phyloP scores from a whole-genome alignment of 2,797 vertebrate species.

The Onychomys arenicola region DNA sequence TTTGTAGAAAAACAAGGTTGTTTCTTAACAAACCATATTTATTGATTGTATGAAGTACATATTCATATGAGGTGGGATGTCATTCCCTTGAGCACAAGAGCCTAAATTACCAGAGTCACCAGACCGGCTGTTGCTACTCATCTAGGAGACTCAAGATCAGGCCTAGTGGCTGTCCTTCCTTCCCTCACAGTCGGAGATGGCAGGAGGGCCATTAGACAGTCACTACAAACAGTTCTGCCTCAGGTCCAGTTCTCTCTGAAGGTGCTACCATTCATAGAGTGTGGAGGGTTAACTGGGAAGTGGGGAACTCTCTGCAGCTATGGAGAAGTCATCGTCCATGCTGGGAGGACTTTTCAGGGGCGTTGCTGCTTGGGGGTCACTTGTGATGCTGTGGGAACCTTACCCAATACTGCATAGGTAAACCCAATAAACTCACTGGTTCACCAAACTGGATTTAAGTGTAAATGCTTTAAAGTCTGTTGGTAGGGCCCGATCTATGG shows the following conservation, averaged over 20 bases:
- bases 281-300: neutral
- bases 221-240: neutral
- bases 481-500: neutral
- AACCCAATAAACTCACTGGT: neutral
- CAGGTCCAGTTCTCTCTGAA: neutral
- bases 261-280: neutral
- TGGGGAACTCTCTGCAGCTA: neutral
- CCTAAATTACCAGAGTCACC: neutral
- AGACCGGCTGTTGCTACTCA: neutral
- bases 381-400: neutral
- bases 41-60: neutral
- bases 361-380: neutral
- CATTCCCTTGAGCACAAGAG: neutral
- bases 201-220: neutral
- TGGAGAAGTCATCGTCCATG: neutral
- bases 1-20: neutral
- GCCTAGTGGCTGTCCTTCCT: neutral
- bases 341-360: too few relatives aligned
- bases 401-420: neutral
- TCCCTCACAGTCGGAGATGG: neutral
- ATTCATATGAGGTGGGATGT: neutral
- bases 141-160: neutral
- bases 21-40: neutral
- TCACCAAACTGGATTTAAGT: neutral
- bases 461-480: neutral